These are phyloP conservation scores for Polymixis flavicincta DNA, from an alignment of 2,888 invertebrate genomes.

Conservation along the genomic window DNA sequence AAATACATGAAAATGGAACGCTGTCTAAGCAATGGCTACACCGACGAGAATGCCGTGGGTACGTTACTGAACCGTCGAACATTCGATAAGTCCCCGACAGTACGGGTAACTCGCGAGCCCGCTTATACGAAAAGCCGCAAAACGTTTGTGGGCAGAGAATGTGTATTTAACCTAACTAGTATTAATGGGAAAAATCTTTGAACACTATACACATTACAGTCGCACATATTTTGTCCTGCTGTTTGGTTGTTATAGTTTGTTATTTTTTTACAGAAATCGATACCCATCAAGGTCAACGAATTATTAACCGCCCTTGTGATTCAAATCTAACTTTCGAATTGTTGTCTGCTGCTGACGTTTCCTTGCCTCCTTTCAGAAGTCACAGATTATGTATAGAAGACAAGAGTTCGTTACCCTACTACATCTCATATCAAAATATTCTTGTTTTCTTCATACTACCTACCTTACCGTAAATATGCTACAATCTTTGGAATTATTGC, in stretches of 20 bases:
- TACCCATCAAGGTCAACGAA: constrained; percentile 31
- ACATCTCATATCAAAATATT: constrained; percentile 58
- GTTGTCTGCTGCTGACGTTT: constrained; percentile 17
- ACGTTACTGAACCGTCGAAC: not conserved
- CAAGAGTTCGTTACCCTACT: constrained; percentile 46
- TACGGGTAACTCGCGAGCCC: constrained; percentile 62
- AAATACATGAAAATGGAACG: constrained; percentile 33
- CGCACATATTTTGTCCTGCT: constrained; percentile 76
- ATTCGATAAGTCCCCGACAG: constrained; percentile 1
- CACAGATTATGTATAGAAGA: constrained; percentile 36
- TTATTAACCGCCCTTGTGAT: constrained; percentile 11
- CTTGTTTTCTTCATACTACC: constrained; percentile 42
- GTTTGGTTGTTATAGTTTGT: constrained; percentile 69
- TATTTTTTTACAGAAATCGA: constrained; percentile 17
- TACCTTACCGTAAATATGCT: constrained; percentile 53
- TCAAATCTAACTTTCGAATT: not conserved
- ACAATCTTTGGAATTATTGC: constrained; percentile 60
- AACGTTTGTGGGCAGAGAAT: constrained; percentile 68
- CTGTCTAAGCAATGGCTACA: constrained; percentile 10
- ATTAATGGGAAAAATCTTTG: constrained; percentile 73
- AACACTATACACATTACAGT: constrained; percentile 74
- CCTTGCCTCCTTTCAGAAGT: constrained; percentile 13
- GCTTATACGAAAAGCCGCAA: constrained; percentile 70
- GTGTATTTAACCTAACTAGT: constrained; percentile 76
- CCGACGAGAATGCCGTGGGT: not conserved